A percentile compares a stretch with the other conserved stretches of the same genome.
These are phyloP conservation scores for Toxotes jaculatrix DNA, from an alignment of 2,113 vertebrate species.

Conservation along the genomic window DNA sequence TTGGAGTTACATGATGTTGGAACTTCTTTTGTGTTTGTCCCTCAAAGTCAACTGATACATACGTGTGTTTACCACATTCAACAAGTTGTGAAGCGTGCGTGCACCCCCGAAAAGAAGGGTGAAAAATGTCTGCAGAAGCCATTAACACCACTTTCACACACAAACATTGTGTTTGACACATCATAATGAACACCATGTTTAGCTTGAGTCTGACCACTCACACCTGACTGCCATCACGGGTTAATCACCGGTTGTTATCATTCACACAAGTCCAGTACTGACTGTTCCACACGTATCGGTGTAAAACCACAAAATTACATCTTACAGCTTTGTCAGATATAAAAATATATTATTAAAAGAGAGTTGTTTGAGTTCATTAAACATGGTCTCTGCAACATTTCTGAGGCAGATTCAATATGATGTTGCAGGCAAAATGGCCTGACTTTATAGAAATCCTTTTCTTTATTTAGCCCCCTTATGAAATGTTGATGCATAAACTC, in stretches of 20 bases:
- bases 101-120: neutral
- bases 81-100: conserved; percentile 4
- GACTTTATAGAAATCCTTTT: conserved; percentile 44
- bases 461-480: conserved; percentile 68
- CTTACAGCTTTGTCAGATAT: neutral
- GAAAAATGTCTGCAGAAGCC: conserved; percentile 20
- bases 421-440: conserved; percentile 27
- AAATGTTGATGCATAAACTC: conserved; percentile 69
- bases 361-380: conserved; percentile 11
- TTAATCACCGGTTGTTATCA: conserved; percentile 11
- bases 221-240: neutral
- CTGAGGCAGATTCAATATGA: conserved; percentile 45
- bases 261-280: neutral
- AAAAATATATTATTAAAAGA: conserved; percentile 1
- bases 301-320: neutral
- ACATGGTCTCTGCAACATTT: conserved; percentile 16
- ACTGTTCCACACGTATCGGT: neutral
- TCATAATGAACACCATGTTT: conserved; percentile 26
- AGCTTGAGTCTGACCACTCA: conserved; percentile 5
- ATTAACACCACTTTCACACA: conserved; percentile 38
- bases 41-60: neutral
- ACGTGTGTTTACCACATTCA: conserved; percentile 15
- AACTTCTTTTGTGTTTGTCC: neutral
- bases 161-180: conserved; percentile 28
- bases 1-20: neutral